Evolutionary conservation across 2,113 vertebrate genomes (phyloP), one percentile per base, ranked within the genome.

Genomic region (Planiliza haematocheilus): DNA sequence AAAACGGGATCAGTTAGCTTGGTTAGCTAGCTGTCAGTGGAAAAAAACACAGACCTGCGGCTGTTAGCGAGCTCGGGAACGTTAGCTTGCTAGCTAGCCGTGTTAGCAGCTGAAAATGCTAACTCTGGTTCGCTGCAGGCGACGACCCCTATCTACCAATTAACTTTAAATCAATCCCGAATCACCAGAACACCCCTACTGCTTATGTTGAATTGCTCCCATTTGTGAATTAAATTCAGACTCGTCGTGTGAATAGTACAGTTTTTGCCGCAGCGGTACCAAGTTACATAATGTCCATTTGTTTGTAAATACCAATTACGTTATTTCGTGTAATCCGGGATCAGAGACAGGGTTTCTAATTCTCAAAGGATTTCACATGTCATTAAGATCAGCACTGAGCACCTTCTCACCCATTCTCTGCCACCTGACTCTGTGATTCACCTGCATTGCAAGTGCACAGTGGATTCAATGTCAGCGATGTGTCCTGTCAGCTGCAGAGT

Each of bases 11-110:
- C 49, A 14, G 53, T 79, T 89, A 89, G 87, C 89, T 20, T 60
- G 46, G 57, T 60, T 68, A 81, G 89, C 89, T 84, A 83, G 83
- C 87, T 90, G 89, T 89, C 88, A 90, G 61, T 75, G 64, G 52
- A 52, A 62, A 76, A 84, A 84, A 75, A 59, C 53, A 69, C 56
- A 14, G 49, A 74, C 34, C 58, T 11, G 36, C 50, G 39, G 60
- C 62, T 57, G 8, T 38, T 71, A 45, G 58, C 80, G 8, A 36
- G 65, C 57, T 51, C 13, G 34, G n/a, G 18, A 43, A 18, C 37
- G 36, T 69, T 84, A 74, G 81, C 77, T 30, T 7, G n/a, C 2
- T 10, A 74, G 80, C 81, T 85, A 86, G 58, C 42, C 0, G 3
- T 12, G 50, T 14, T 74, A 70, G 60, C 77, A 55, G 37, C 24